Conservation (phyloP, 2,797 vertebrate genomes). For the Dendrocincla tyrannina region DNA sequence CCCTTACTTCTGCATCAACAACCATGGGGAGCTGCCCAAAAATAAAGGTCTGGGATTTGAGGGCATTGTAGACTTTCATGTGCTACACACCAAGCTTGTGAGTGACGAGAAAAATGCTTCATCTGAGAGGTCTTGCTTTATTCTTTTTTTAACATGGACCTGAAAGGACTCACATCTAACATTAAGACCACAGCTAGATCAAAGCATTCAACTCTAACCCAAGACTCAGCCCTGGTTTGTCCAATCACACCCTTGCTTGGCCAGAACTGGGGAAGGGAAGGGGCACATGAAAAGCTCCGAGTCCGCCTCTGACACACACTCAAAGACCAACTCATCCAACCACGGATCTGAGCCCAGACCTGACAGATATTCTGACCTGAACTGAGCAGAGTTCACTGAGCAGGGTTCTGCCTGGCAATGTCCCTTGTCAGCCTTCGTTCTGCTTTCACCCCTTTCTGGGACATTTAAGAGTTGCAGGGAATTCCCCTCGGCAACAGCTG, state of each 20-base stretch:
- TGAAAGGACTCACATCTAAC: neutral
- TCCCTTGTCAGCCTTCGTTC: slow-evolving; percentile 36
- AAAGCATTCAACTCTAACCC: neutral
- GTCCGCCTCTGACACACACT: neutral
- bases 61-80: neutral
- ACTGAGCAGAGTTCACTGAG: slow-evolving; percentile 33
- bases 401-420: neutral
- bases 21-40: neutral
- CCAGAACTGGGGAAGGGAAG: neutral
- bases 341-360: neutral
- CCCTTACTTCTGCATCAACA: neutral
- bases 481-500: slow-evolving; percentile 47
- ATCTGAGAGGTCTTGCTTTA: neutral
- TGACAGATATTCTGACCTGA: neutral
- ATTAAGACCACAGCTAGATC: neutral
- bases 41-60: neutral
- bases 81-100: neutral
- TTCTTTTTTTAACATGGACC: neutral
- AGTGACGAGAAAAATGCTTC: neutral
- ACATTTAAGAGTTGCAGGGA: slow-evolving; percentile 33
- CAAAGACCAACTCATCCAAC: neutral
- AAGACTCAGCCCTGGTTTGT: neutral
- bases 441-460: slow-evolving; percentile 13
- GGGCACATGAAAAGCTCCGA: neutral
- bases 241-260: neutral